phyloP scores from a whole-genome alignment of 2,797 vertebrate genomes.

The Ceryle rudis region DNA sequence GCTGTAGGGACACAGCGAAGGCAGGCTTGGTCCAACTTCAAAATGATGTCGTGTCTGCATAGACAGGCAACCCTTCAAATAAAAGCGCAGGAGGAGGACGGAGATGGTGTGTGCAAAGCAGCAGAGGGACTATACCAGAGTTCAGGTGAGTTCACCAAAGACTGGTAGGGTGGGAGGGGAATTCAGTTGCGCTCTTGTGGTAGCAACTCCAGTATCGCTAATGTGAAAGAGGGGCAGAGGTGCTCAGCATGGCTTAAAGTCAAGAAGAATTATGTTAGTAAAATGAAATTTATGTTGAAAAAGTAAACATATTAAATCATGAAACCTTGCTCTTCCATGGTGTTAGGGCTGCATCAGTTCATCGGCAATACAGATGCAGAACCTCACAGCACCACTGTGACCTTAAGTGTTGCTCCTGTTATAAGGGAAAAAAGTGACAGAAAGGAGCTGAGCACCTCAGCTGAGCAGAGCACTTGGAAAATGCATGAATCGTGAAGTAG shows the following conservation, averaged over 20 bases:
- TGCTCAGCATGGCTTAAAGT: neutral
- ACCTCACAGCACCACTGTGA: neutral
- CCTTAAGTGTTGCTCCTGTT: neutral
- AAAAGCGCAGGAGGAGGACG: neutral
- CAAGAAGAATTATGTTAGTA: neutral
- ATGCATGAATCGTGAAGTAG: neutral
- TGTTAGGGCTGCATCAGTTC: neutral
- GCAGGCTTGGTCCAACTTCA: neutral
- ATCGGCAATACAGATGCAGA: neutral
- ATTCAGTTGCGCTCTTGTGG: neutral
- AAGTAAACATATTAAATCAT: neutral
- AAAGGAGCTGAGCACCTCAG: neutral
- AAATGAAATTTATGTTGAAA: neutral
- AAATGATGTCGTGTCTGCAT: neutral
- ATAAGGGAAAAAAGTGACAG: neutral
- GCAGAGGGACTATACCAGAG: neutral
- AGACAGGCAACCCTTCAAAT: neutral
- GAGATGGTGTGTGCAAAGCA: neutral
- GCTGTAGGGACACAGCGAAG: neutral
- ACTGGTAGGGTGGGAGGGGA: neutral
- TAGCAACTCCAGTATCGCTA: neutral
- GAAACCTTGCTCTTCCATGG: accelerated
- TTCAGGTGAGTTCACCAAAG: neutral
- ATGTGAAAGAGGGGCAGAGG: neutral
- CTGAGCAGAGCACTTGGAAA: neutral